Conservation (phyloP, 2,888 invertebrate species). For the Clitarchus hookeri region DNA sequence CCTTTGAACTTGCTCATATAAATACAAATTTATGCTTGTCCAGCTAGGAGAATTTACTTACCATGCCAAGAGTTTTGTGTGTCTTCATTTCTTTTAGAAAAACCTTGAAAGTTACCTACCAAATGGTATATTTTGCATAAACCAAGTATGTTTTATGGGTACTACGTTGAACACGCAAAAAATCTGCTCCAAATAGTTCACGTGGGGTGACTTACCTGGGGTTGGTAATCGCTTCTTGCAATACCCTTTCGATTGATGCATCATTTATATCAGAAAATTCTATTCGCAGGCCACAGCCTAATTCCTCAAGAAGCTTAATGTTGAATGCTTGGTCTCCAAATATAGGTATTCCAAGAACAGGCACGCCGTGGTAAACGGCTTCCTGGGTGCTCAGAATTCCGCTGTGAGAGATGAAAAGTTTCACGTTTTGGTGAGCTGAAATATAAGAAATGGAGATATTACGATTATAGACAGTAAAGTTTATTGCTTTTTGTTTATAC, state of each 20-base stretch:
- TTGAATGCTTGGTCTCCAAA: slow-evolving; percentile 61
- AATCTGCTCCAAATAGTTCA: background rate
- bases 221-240: slow-evolving; percentile 56
- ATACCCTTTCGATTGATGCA: slow-evolving; percentile 52
- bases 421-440: slow-evolving; percentile 60
- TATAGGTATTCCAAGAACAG: slow-evolving; percentile 60
- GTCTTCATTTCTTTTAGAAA: no score
- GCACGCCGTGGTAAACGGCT: slow-evolving; percentile 57
- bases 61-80: no score
- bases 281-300: slow-evolving; percentile 58
- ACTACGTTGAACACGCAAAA: no score
- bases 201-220: slow-evolving; percentile 51
- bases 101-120: no score
- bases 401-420: slow-evolving; percentile 63
- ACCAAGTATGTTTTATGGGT: no score
- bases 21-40: no score
- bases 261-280: slow-evolving; percentile 53
- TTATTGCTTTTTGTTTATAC: no score
- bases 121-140: no score
- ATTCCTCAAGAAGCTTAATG: slow-evolving; percentile 58
- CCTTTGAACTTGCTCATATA: no score
- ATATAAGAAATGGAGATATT: background rate
- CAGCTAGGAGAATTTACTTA: no score
- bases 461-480: no score
- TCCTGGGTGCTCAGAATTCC: slow-evolving; percentile 63